Percentiles rank a stretch among this genome's conserved stretches.
phyloP scores from a whole-genome alignment of 1,140 invertebrate species.

The Conopomorpha cramerella region DNA sequence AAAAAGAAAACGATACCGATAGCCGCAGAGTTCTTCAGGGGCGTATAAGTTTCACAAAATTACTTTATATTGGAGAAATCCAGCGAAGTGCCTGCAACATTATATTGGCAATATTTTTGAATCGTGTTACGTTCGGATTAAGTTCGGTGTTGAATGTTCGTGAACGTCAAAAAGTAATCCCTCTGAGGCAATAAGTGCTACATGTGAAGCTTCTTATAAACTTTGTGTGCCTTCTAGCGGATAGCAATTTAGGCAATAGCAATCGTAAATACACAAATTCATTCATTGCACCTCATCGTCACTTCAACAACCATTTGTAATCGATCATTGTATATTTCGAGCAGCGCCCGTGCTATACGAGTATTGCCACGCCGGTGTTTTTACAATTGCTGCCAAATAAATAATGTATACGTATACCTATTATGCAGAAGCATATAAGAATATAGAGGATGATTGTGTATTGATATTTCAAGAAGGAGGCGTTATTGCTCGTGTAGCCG shows the following conservation, averaged over 20 bases:
- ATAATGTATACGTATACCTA: too few relatives aligned
- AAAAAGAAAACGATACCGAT: slow-evolving; percentile 19
- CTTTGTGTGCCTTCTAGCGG: slow-evolving; percentile 59
- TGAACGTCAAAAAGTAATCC: slow-evolving; percentile 11
- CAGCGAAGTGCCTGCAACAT: slow-evolving; percentile 58
- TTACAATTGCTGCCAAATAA: too few relatives aligned
- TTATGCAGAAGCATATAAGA: too few relatives aligned
- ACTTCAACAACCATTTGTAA: too few relatives aligned
- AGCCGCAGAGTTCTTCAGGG: slow-evolving; percentile 37
- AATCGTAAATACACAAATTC: slow-evolving; percentile 14
- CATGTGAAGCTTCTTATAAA: slow-evolving; percentile 56
- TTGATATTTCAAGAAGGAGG: too few relatives aligned
- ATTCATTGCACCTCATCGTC: too few relatives aligned
- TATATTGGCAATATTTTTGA: slow-evolving; percentile 58
- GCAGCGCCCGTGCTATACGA: too few relatives aligned
- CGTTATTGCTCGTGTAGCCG: too few relatives aligned
- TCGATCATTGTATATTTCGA: too few relatives aligned
- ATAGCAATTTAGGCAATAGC: slow-evolving; percentile 51
- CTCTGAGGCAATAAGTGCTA: slow-evolving; percentile 14
- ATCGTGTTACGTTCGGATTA: slow-evolving; percentile 44
- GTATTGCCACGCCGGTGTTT: too few relatives aligned
- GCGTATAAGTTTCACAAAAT: slow-evolving; percentile 50
- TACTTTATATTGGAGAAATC: slow-evolving; percentile 57
- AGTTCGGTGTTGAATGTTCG: slow-evolving; percentile 33
- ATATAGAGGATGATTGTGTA: too few relatives aligned